Percentiles rank a stretch among this genome's conserved stretches.
Evolutionary conservation across 1,140 invertebrate genomes (phyloP).

Genomic region (Drosophila rufa): DNA sequence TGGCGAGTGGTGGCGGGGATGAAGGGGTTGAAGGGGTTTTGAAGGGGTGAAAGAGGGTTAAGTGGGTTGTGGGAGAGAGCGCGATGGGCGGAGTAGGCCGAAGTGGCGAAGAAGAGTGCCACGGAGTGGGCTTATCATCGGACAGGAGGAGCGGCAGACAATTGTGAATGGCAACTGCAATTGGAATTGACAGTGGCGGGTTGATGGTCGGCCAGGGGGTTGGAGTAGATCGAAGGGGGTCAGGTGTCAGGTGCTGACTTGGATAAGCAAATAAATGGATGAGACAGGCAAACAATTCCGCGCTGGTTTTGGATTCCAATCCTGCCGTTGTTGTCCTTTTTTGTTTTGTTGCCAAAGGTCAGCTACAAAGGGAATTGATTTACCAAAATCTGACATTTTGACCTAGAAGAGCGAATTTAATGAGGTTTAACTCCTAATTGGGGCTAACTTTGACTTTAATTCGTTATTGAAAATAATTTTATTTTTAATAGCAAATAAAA

Average conservation of each 20-base stretch:
- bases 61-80: background rate
- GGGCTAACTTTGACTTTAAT: background rate
- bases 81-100: background rate
- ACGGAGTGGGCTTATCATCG: constrained; percentile 30
- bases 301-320: constrained; percentile 10
- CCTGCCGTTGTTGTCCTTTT: background rate
- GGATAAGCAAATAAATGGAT: constrained; percentile 30
- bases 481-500: too few relatives aligned
- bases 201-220: background rate
- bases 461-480: too few relatives aligned
- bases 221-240: background rate
- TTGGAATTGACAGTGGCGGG: constrained; percentile 33
- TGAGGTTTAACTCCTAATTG: background rate
- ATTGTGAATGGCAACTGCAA: constrained; percentile 47
- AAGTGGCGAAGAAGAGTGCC: background rate
- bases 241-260: constrained; percentile 34
- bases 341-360: background rate
- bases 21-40: constrained; percentile 1
- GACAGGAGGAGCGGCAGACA: constrained; percentile 25
- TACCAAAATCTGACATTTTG: background rate
- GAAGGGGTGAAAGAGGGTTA: background rate
- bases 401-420: background rate
- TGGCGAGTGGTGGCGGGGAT: background rate
- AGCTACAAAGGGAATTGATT: constrained; percentile 1
- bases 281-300: constrained; percentile 17